A percentile compares a stretch with the other conserved stretches of the same genome.
Evolutionary conservation across 2,888 invertebrate genomes (phyloP).

Genomic region (Nomada ruficornis): DNA sequence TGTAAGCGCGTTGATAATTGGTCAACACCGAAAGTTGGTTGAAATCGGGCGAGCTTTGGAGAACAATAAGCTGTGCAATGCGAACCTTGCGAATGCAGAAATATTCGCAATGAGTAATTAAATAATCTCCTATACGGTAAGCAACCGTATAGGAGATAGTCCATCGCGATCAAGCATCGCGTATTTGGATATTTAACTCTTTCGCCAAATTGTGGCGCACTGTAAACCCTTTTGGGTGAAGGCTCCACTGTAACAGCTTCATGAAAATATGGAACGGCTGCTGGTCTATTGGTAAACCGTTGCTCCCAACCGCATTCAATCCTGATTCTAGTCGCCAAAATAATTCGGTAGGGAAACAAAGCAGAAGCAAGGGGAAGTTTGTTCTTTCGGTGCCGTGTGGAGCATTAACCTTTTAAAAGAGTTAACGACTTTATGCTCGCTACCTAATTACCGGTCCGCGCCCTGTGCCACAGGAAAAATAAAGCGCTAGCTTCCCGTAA

Average conservation of each 20-base stretch:
- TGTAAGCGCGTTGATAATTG: slow-evolving; percentile 28
- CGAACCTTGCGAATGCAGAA: not conserved
- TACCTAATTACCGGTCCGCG: slow-evolving; percentile 73
- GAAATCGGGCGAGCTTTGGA: not conserved
- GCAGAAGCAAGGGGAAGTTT: slow-evolving; percentile 20
- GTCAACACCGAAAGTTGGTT: slow-evolving; percentile 12
- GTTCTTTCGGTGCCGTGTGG: slow-evolving; percentile 53
- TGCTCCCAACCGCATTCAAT: slow-evolving; percentile 30
- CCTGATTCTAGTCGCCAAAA: slow-evolving; percentile 26
- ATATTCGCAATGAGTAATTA: too few relatives aligned
- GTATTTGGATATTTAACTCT: too few relatives aligned
- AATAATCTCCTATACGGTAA: too few relatives aligned
- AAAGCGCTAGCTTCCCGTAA: slow-evolving; percentile 64
- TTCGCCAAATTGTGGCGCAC: too few relatives aligned
- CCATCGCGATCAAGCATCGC: too few relatives aligned
- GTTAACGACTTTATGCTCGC: slow-evolving; percentile 77
- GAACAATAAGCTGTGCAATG: not conserved
- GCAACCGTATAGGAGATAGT: too few relatives aligned
- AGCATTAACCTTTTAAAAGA: slow-evolving; percentile 75
- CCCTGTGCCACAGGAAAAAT: slow-evolving; percentile 58
- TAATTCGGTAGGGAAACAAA: slow-evolving; percentile 47
- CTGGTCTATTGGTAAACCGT: slow-evolving; percentile 42
- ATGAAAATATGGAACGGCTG: slow-evolving; percentile 40
- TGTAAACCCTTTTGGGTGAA: too few relatives aligned
- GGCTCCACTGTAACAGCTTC: not conserved